phyloP scores from a whole-genome alignment of 2,888 invertebrate genomes.

The Bruchidius siliquastri region DNA sequence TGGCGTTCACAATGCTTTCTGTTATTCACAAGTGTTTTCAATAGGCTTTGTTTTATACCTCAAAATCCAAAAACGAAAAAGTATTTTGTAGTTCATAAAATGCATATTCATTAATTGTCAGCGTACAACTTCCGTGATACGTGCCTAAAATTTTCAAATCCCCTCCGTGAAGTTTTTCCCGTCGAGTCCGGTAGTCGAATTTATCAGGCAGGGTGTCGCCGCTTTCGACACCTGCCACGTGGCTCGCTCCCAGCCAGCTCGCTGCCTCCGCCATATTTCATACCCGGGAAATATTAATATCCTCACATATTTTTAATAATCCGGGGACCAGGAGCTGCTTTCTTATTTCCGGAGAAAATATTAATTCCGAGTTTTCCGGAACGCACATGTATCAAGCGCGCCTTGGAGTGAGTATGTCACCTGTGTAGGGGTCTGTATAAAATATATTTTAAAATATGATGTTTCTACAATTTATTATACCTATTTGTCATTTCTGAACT shows the following conservation, averaged over 20 bases:
- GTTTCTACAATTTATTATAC: background rate
- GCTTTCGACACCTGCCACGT: background rate
- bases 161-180: background rate
- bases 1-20: no score
- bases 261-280: background rate
- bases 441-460: background rate
- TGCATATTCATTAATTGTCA: no score
- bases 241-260: background rate
- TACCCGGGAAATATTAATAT: background rate
- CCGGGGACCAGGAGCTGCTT: background rate
- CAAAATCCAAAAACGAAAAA: no score
- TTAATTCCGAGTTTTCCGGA: background rate
- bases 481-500: background rate
- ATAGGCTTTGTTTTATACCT: no score
- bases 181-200: background rate
- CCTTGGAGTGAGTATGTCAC: background rate
- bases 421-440: background rate
- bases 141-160: background rate
- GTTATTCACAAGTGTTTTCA: no score
- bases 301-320: background rate
- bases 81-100: no score
- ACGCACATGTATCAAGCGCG: background rate
- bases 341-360: background rate
- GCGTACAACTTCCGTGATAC: background rate
- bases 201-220: background rate